phyloP scores from a whole-genome alignment of 2,888 invertebrate species.

The Tinea pellionella region DNA sequence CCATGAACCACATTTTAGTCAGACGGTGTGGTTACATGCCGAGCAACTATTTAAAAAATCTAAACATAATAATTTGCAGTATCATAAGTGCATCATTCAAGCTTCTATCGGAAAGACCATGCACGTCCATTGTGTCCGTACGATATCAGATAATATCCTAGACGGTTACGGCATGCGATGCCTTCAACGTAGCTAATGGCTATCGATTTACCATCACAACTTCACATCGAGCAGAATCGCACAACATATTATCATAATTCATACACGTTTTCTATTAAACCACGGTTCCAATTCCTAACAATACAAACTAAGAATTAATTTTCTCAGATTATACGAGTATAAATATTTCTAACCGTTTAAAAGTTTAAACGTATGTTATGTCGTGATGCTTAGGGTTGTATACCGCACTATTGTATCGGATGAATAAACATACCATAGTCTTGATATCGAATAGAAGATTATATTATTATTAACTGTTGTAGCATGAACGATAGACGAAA shows the following conservation, averaged over 20 bases:
- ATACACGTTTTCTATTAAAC: neutral
- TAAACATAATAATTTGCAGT: no score
- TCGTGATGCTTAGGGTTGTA: neutral
- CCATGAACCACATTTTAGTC: no score
- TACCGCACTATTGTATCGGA: neutral
- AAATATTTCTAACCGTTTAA: neutral
- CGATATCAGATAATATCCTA: conserved; percentile 4
- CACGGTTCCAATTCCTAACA: neutral
- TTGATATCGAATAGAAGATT: neutral
- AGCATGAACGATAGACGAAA: neutral
- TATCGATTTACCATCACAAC: conserved; percentile 36
- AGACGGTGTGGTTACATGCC: no score
- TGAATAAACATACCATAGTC: conserved; percentile 1
- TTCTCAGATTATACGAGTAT: neutral
- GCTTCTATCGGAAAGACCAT: neutral
- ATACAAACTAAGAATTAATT: neutral
- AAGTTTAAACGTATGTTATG: neutral
- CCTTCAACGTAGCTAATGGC: conserved; percentile 23
- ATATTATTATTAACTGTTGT: neutral
- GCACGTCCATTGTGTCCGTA: neutral
- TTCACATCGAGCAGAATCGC: neutral
- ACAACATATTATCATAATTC: neutral
- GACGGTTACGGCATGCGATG: conserved; percentile 9
- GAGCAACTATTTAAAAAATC: no score
- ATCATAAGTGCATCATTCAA: neutral